A percentile compares a stretch with the other conserved stretches of the same genome.
Evolutionary conservation across 2,888 invertebrate genomes (phyloP).

Genomic region (Xestobium rufovillosum): DNA sequence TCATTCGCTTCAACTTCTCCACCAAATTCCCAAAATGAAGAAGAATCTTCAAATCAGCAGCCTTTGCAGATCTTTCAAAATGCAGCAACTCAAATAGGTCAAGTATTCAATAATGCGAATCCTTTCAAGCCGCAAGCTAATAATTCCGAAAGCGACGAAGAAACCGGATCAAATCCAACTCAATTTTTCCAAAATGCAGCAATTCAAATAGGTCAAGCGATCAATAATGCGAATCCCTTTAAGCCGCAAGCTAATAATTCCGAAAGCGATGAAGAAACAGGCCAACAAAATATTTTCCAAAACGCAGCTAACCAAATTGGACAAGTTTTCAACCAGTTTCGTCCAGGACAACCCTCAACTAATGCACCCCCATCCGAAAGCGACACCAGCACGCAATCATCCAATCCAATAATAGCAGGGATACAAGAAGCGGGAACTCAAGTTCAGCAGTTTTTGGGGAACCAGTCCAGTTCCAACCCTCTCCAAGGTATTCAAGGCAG

Average conservation of each 20-base stretch:
- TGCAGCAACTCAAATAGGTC: slow-evolving; percentile 5
- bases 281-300: too few species aligned
- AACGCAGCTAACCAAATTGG: slow-evolving; percentile 2
- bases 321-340: not conserved
- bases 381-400: not conserved
- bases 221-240: slow-evolving; percentile 1
- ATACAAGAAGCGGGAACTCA: not conserved
- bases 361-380: not conserved
- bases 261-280: too few species aligned
- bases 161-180: slow-evolving; percentile 12
- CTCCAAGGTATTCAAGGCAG: not conserved
- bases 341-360: not conserved
- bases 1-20: not conserved
- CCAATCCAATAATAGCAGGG: not conserved
- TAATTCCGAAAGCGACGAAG: slow-evolving; percentile 20
- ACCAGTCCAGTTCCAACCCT: not conserved
- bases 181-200: slow-evolving; percentile 17
- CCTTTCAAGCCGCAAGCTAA: slow-evolving; percentile 19
- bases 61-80: slow-evolving; percentile 3
- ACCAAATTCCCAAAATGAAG: not conserved
- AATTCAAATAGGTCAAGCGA: not conserved
- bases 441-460: slow-evolving; percentile 1
- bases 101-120: slow-evolving; percentile 19
- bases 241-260: too few species aligned
- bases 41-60: not conserved